Evolutionary conservation across 2,113 vertebrate genomes (phyloP), one percentile per base, ranked within the genome.

Genomic region (Charina bottae): DNA sequence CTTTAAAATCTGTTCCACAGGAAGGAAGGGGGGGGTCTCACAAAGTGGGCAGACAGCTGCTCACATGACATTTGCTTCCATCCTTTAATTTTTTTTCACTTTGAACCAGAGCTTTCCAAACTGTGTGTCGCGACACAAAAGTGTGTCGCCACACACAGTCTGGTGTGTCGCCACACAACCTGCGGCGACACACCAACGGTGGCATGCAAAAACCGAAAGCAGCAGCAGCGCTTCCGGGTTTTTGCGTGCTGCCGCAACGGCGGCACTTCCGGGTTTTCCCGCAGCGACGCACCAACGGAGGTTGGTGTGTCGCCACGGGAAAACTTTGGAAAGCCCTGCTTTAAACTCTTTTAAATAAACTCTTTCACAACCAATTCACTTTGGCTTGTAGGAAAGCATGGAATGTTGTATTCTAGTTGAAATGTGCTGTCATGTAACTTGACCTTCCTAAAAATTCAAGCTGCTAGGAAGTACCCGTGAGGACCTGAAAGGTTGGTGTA

Each of bases 321-420:
- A n/a, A n/a, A n/a, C n/a, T n/a, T n/a, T n/a, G n/a, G n/a, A n/a
- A n/a, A n/a, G n/a, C n/a, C n/a, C n/a, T n/a, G n/a, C n/a, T n/a
- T 60, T 87, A 23, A 42, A 49, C 17, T 89, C 91, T 92, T 95
- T 89, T 83, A 28, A 93, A 88, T 90, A 94, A 90, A 93, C 83
- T 93, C 64, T 94, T 94, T 93, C 92, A 91, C 92, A 95, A 24
- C 93, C 95, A 95, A 95, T 56, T 49, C 93, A 83, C 46, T 85
- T 68, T 58, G 26, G 37, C 89, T 60, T 28, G 26, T 26, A 88
- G 42, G 68, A 92, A 88, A 88, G 28, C 23, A 37, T 53, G 72
- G 87, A 33, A 88, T 49, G 68, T n/a, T 88, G 19, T 60, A 68
- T n/a, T 88, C 26, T 83, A 83, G 42, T 60, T 84, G 58, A 90